These are phyloP conservation scores for Pogonognathellus flavescens DNA, from an alignment of 1,140 invertebrate species.

Conservation along the genomic window DNA sequence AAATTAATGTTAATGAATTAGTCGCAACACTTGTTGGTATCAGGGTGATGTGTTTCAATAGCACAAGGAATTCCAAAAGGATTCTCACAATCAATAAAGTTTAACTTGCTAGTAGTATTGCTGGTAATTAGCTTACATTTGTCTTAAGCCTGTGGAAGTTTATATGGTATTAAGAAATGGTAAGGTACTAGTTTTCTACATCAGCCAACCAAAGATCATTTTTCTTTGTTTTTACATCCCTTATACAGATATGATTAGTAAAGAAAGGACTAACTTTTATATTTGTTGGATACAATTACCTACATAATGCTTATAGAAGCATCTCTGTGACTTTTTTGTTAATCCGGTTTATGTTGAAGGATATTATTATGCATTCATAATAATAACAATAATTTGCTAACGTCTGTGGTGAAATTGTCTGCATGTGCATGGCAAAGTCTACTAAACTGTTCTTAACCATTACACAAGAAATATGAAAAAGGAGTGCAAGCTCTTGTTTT, in stretches of 20 bases:
- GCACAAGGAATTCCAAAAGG: not conserved
- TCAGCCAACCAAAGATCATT: no score
- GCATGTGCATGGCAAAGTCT: not conserved
- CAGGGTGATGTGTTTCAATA: not conserved
- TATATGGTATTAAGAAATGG: no score
- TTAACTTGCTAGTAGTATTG: not conserved
- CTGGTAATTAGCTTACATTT: no score
- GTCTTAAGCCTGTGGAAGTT: no score
- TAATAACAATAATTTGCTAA: slow-evolving; percentile 49
- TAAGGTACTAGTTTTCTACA: no score
- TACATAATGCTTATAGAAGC: no score
- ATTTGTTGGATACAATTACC: no score
- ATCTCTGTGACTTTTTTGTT: no score
- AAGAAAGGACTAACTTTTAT: no score
- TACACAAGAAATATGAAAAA: not conserved
- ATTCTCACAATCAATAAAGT: not conserved
- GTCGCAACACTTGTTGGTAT: slow-evolving; percentile 8
- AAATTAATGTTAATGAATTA: not conserved
- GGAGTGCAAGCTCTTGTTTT: not conserved
- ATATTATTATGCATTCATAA: not conserved
- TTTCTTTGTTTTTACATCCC: no score
- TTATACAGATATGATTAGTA: no score
- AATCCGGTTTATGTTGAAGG: no score
- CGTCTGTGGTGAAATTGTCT: not conserved
- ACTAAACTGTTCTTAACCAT: slow-evolving; percentile 14